Conservation (phyloP, 2,888 invertebrate species). For the Thelaira solivaga region DNA sequence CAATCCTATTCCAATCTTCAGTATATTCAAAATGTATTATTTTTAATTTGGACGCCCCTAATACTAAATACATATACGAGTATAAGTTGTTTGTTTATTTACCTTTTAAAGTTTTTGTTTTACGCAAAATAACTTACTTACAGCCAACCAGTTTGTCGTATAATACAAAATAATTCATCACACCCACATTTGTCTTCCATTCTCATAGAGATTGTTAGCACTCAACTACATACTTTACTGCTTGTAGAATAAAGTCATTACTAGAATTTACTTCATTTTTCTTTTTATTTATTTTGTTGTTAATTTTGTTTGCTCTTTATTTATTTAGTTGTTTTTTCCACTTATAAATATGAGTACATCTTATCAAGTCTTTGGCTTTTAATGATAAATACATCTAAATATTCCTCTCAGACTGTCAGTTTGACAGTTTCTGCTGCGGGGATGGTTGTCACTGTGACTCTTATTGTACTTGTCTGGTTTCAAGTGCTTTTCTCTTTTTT, state of each 20-base stretch:
- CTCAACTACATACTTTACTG: constrained; percentile 49
- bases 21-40: too few relatives aligned
- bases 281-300: constrained; percentile 2
- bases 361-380: constrained; percentile 48
- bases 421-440: background rate
- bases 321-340: background rate
- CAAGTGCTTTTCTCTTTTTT: constrained; percentile 25
- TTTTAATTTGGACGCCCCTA: too few relatives aligned
- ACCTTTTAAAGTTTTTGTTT: too few relatives aligned
- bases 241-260: constrained; percentile 51
- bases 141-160: background rate
- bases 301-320: constrained; percentile 12
- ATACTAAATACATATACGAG: too few relatives aligned
- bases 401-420: constrained; percentile 16
- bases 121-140: too few relatives aligned
- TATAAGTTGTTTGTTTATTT: too few relatives aligned
- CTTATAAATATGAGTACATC: constrained; percentile 3
- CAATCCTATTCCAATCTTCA: too few relatives aligned
- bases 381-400: constrained; percentile 19
- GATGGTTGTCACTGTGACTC: constrained; percentile 14
- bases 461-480: constrained; percentile 39
- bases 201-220: constrained; percentile 15
- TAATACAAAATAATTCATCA: background rate
- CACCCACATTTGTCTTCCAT: background rate
- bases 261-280: constrained; percentile 42